Conservation (phyloP, 2,888 invertebrate species). For the Drosophila recens region DNA sequence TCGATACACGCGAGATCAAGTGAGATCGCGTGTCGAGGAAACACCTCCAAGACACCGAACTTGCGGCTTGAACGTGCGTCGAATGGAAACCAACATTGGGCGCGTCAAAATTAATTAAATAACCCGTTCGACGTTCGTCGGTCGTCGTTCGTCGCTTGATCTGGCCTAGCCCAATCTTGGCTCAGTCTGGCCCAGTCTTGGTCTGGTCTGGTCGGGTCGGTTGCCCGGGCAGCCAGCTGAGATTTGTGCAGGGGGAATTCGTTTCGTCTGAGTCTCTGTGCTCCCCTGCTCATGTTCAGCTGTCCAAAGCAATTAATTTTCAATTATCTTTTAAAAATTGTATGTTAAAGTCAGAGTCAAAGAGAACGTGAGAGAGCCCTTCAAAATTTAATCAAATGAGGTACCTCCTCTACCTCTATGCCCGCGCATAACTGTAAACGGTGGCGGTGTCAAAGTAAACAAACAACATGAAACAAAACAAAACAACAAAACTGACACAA, state of each 20-base stretch:
- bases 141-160: conserved; percentile 37
- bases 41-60: conserved; percentile 28
- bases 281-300: conserved; percentile 58
- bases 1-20: conserved; percentile 9
- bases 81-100: conserved; percentile 36
- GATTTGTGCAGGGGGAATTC: neutral
- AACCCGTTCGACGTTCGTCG: conserved; percentile 69
- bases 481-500: conserved; percentile 4
- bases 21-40: conserved; percentile 49
- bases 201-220: neutral
- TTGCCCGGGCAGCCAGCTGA: neutral
- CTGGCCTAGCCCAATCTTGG: neutral
- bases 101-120: conserved; percentile 79
- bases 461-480: conserved; percentile 17
- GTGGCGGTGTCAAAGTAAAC: conserved; percentile 62
- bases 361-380: conserved; percentile 11
- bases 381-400: conserved; percentile 55
- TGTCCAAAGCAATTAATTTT: conserved; percentile 79
- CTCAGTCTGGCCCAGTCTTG: neutral
- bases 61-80: conserved; percentile 22
- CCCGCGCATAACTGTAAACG: conserved; percentile 17
- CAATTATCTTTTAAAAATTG: conserved; percentile 69
- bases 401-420: conserved; percentile 14
- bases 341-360: conserved; percentile 41
- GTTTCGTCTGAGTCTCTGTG: neutral